Conservation (phyloP, 1,140 invertebrate species). For the Pantala flavescens region DNA sequence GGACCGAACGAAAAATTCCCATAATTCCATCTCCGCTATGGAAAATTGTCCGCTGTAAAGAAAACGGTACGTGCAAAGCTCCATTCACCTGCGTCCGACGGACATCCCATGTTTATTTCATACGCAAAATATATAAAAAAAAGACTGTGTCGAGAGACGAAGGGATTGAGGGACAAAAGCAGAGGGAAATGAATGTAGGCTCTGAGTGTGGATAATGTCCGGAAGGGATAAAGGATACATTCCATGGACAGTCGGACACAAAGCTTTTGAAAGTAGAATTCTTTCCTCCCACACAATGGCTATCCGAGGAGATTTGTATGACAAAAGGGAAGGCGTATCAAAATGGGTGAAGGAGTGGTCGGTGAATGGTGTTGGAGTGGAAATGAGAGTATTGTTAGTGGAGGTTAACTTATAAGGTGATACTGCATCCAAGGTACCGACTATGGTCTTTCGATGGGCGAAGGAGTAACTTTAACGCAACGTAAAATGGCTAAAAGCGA, state of each 20-base stretch:
- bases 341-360: not conserved
- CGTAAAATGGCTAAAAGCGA: too few species aligned
- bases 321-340: constrained; percentile 5
- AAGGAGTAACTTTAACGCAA: too few species aligned
- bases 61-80: not conserved
- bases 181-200: constrained; percentile 1
- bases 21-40: too few species aligned
- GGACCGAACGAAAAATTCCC: too few species aligned
- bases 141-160: not conserved
- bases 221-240: constrained; percentile 5
- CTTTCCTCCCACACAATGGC: not conserved
- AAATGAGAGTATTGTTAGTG: too few species aligned
- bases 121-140: not conserved
- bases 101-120: not conserved
- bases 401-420: too few species aligned
- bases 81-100: not conserved
- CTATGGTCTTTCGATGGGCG: too few species aligned
- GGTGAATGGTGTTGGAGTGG: not conserved
- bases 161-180: not conserved
- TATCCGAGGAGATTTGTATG: not conserved
- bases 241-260: constrained; percentile 1
- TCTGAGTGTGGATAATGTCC: not conserved
- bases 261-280: constrained; percentile 2
- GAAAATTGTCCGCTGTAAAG: too few species aligned
- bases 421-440: too few species aligned